Base-by-base conservation (phyloP, 1,140 invertebrate genomes). In the Sarcophaga peregrina region DNA sequence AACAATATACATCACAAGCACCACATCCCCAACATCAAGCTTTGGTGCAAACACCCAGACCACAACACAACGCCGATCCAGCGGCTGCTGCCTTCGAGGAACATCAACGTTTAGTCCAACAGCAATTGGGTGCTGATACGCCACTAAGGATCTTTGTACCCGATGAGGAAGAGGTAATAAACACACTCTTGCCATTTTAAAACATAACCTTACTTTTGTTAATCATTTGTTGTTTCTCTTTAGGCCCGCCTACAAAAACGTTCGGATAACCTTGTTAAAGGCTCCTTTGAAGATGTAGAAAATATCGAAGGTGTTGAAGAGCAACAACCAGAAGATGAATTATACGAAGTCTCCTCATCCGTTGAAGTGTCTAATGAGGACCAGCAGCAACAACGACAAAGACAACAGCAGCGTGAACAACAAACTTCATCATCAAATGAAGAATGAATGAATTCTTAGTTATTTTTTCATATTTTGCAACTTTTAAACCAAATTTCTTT, bases 101-200 rank as follows among this genome's bases (percentile, higher is more conserved):
- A 47, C 89, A 90, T 80, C 89, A 90, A 82, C 86, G 89, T 62
- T 82, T 90, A 46, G 86, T 90, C 9, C 85, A 90, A 73, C 86
- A 90, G 82, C 89, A 90, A 80, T 83, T 90, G 7, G 89, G 87
- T 9, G 83, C 84, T 50, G 86, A 86, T 74, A 87, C 87, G 7
- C 89, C 89, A 0, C 58, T 90, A 13, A 85, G 89, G 17, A 90
- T 90, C 48, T 90, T 89, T 83, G 89, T 90, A 8, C 89, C 89
- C 37, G 89, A 90, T 74, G 89, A 90, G 17, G 88, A 89, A 72
- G 81, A 45, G 8, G 82, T 80, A 54, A 78, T 46, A 8, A 37
- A 17, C 3, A 58, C 54, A 37, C 25, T 37, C 25, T 4, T 4
- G 25, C 25, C 25, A 37, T 37, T 37, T 20, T 8, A 25, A 25